These are phyloP conservation scores for Ammodramus savannarum DNA, from an alignment of 2,113 vertebrate genomes.

Conservation along the genomic window DNA sequence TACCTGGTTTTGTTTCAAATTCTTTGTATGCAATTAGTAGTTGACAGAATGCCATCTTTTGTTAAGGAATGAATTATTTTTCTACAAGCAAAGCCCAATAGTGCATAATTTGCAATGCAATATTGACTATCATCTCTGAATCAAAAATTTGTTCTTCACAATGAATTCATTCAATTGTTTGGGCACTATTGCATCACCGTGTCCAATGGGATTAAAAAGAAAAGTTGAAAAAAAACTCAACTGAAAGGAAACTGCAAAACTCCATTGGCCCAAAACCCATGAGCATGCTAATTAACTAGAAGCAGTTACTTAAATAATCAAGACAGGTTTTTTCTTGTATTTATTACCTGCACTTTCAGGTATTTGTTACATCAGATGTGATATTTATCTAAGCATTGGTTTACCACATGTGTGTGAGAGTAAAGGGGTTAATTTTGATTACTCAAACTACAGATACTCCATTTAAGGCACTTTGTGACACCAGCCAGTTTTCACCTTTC, in stretches of 20 bases:
- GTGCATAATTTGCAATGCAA: not conserved
- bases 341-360: constrained; percentile 15
- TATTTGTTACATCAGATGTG: constrained; percentile 32
- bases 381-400: not conserved
- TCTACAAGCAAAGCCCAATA: not conserved
- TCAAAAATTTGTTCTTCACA: not conserved
- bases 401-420: not conserved
- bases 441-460: not conserved
- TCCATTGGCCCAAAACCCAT: not conserved
- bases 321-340: constrained; percentile 46
- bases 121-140: not conserved
- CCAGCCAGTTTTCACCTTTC: not conserved
- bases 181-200: not conserved
- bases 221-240: not conserved
- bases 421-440: not conserved
- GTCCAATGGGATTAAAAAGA: not conserved
- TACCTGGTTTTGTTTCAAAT: not conserved
- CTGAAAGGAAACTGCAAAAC: not conserved
- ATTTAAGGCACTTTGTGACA: not conserved
- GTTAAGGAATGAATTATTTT: not conserved
- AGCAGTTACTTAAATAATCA: not conserved
- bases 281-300: not conserved
- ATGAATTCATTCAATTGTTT: not conserved
- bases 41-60: not conserved
- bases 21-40: not conserved